phyloP scores from a whole-genome alignment of 2,797 vertebrate genomes.

The Phrynocephalus vlangalii region DNA sequence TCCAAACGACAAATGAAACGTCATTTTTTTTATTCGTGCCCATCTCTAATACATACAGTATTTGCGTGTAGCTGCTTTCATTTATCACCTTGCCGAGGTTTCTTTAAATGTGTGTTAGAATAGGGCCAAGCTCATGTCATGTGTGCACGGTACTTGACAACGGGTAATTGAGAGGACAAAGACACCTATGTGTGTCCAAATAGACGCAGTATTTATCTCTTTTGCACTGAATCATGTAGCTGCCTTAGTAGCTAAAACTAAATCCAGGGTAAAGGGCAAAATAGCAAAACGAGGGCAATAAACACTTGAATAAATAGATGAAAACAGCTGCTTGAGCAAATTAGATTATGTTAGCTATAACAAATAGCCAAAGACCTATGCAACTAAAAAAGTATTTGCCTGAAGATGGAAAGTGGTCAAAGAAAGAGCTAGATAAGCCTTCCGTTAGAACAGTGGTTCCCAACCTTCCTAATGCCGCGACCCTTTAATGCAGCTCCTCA shows the following conservation, averaged over 20 bases:
- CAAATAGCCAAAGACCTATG: not conserved
- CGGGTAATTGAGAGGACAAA: not conserved
- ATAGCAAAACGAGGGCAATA: not conserved
- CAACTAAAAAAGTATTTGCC: not conserved
- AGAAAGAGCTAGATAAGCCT: not conserved
- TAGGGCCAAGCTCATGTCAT: not conserved
- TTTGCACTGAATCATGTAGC: not conserved
- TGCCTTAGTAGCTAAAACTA: too few species aligned
- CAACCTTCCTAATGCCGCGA: too few species aligned
- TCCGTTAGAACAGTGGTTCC: too few species aligned
- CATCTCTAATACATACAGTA: too few species aligned
- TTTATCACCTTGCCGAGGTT: not conserved
- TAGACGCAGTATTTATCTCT: not conserved
- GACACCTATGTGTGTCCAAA: not conserved
- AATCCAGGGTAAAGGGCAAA: not conserved
- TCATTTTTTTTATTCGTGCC: too few species aligned
- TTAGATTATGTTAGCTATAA: not conserved
- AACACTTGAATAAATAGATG: not conserved
- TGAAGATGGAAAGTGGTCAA: not conserved
- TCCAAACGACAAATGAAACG: too few species aligned
- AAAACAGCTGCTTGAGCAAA: not conserved
- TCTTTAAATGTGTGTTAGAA: not conserved
- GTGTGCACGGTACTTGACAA: not conserved
- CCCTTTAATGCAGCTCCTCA: too few species aligned
- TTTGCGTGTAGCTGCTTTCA: not conserved